Base-by-base conservation (phyloP, 2,888 invertebrate genomes). In the Protophormia terraenovae region DNA sequence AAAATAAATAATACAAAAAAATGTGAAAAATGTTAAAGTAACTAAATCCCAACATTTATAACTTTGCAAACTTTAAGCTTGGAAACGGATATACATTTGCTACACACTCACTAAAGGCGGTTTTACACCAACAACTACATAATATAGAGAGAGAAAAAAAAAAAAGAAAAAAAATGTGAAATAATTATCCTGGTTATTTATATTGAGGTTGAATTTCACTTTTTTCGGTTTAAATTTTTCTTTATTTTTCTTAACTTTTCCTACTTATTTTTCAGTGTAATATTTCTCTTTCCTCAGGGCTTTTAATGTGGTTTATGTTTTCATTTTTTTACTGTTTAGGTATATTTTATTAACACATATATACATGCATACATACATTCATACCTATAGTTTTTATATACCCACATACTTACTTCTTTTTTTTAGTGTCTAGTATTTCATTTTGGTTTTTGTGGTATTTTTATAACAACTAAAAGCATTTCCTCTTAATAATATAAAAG, bases 131-230 rank as follows among this genome's bases (percentile, higher is more conserved):
- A 8, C 38, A 12, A 3, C 0, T 10, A 38, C 10, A 1, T 14
- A 24, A 64, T 27, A 10, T 8, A 38, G 4, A 12, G 38, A 27
- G 27, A 35, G 14, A 8, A 29, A 8, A 3, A 10, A 32, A 16
- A 22, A 60, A 58, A 3, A 3, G 38, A 60, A 29, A 58, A 45
- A n/a, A n/a, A n/a, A n/a, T n/a, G 22, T 60, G 32, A 73, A 73
- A 73, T 47, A 73, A 73, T 62, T 73, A 62, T 73, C 60, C 73
- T 73, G 45, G 22, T 73, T 32, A 73, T 73, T 73, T 62, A 47
- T 47, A n/a, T 27, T 45, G 64, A 38, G 41, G 64, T 64, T 64
- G 41, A 3, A 7, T 64, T 24, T n/a, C 41, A 45, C 3, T 27
- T 45, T 64, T 27, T 1, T 4, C n/a, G 22, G 24, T 32, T 45